Evolutionary conservation across 2,797 vertebrate species (phyloP).

Genomic region (Oryzias dopingdopingensis): DNA sequence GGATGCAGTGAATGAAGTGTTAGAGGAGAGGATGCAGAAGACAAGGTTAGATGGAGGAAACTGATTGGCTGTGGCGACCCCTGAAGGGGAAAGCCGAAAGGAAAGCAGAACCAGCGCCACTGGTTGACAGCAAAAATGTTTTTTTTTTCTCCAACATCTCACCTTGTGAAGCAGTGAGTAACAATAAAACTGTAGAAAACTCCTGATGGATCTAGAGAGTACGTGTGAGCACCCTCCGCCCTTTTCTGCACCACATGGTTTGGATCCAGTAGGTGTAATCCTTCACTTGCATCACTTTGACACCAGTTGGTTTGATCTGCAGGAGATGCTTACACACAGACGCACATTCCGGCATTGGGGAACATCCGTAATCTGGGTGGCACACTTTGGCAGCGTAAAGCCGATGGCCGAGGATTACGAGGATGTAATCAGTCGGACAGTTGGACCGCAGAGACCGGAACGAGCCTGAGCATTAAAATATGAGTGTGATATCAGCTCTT

Average conservation of each 20-base stretch:
- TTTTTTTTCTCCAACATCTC: too few relatives aligned
- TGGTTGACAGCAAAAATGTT: too few relatives aligned
- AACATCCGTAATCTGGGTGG: constrained; percentile 47
- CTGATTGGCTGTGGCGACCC: too few relatives aligned
- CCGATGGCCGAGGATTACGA: constrained; percentile 40
- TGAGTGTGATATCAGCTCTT: background rate
- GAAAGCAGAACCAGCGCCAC: too few relatives aligned
- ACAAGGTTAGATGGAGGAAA: too few relatives aligned
- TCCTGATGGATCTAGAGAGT: too few relatives aligned
- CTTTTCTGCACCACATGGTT: constrained; percentile 12
- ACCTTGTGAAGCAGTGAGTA: too few relatives aligned
- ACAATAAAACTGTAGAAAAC: too few relatives aligned
- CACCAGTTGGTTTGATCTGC: constrained; percentile 4
- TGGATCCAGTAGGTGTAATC: constrained; percentile 34
- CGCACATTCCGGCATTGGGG: constrained; percentile 4
- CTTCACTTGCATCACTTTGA: constrained; percentile 1
- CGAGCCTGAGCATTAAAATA: background rate
- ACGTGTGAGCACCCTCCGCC: background rate
- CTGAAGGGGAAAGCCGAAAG: too few relatives aligned
- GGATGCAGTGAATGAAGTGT: too few relatives aligned
- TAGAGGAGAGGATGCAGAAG: too few relatives aligned
- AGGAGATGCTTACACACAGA: constrained; percentile 21
- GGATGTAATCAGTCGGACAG: constrained; percentile 14
- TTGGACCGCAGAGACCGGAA: constrained; percentile 5
- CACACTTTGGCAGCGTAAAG: constrained; percentile 39